phyloP scores from a whole-genome alignment of 2,113 vertebrate species.

The Saccopteryx bilineata region DNA sequence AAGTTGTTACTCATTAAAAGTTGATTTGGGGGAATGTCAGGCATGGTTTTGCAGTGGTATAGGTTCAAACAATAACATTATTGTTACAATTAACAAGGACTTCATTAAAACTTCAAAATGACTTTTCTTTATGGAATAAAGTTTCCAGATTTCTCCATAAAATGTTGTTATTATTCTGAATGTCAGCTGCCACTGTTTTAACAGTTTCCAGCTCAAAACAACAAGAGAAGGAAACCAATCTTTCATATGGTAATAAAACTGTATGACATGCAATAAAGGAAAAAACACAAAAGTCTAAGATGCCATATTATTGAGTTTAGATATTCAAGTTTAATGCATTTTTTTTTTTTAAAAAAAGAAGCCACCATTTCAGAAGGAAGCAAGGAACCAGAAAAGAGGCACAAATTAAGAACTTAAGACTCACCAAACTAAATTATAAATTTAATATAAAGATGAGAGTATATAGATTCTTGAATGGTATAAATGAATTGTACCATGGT shows the following conservation, averaged over 20 bases:
- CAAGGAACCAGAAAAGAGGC: neutral
- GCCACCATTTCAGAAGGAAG: neutral
- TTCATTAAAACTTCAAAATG: slow-evolving; percentile 72
- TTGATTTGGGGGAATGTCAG: slow-evolving; percentile 23
- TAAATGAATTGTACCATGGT: neutral
- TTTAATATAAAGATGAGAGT: neutral
- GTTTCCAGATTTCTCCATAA: slow-evolving; percentile 59
- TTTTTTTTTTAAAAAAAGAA: neutral
- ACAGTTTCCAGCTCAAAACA: slow-evolving; percentile 57
- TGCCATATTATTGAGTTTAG: slow-evolving; percentile 30
- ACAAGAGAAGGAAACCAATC: slow-evolving; percentile 63
- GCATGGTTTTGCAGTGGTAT: neutral
- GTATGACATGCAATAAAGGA: slow-evolving; percentile 61
- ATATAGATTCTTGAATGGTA: neutral
- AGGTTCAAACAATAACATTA: slow-evolving; percentile 62
- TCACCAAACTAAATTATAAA: neutral
- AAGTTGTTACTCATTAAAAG: slow-evolving; percentile 66
- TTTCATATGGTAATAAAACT: slow-evolving; percentile 66
- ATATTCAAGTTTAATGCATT: slow-evolving; percentile 55
- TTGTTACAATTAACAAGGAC: slow-evolving; percentile 61
- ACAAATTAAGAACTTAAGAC: slow-evolving; percentile 12
- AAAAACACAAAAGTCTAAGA: slow-evolving; percentile 56
- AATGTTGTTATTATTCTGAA: slow-evolving; percentile 59
- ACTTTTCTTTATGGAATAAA: slow-evolving; percentile 59
- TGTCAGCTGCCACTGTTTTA: neutral